Base-by-base conservation (phyloP, 2,797 vertebrate genomes). In the Capromys pilorides region DNA sequence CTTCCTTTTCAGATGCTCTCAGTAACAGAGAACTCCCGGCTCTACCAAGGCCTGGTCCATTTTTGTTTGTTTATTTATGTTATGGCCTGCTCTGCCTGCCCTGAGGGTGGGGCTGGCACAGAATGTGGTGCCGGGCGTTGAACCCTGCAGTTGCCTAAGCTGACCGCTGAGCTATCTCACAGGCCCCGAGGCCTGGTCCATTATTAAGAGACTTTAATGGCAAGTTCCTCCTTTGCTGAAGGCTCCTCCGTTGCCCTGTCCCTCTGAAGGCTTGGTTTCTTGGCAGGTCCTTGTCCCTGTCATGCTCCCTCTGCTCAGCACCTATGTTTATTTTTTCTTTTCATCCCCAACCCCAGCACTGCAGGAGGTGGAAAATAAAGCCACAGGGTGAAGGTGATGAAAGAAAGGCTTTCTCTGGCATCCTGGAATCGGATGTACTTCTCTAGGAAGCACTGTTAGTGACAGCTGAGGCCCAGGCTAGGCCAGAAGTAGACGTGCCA, bases 191-290 rank as follows among this genome's bases (percentile, higher is more conserved):
- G 39, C 54, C 45, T 11, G 26, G 83, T 87, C 21, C 39, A 86
- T 49, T 78, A 88, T 88, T 71, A 31, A 77, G 61, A 92, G 86
- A 36, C 71, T 96, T 94, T 87, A 51, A 39, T 90, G 73, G 92
- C 75, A 80, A 28, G 31, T 57, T 88, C 33, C 64, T 86, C 36
- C 36, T 93, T 45, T 75, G 41, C 24, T 6, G 6, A 71, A 94
- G 59, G 64, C 78, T 75, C 77, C 49, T 16, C 26, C 16, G 22
- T 39, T 6, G 19, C 9, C 31, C 62, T 39, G 39, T 67, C 28
- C 54, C 61, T 54, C 64, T 51, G 16, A 77, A 66, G 31, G 8
- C 66, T 79, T 61, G 16, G 36, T 59, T 77, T 59, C 41, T 88
- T 62, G 54, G 54, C 24, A 31, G 10, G 84, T 86, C 67, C 78